phyloP scores from a whole-genome alignment of 1,140 invertebrate species.

The Anagrus nilaparvatae region DNA sequence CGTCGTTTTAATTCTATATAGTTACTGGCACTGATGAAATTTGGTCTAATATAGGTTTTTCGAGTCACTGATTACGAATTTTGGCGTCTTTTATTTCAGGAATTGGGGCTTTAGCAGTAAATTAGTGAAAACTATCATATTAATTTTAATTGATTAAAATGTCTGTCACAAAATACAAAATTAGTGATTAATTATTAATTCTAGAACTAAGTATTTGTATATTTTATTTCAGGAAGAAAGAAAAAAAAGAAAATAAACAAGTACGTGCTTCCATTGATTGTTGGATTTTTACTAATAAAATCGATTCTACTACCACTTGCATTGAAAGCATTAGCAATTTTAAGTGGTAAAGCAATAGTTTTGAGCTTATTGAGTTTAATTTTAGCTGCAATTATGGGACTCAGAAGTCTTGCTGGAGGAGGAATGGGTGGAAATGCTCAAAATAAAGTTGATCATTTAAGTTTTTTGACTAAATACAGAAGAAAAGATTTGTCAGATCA shows the following conservation, averaged over 20 bases:
- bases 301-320: constrained; percentile 51
- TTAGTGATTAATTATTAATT: no score
- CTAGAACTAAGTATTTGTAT: no score
- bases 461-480: constrained; percentile 30
- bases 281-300: constrained; percentile 52
- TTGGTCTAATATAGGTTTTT: no score
- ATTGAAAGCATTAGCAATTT: constrained; percentile 49
- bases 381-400: constrained; percentile 39
- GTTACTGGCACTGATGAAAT: no score
- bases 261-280: constrained; percentile 46
- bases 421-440: constrained; percentile 19
- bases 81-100: no score
- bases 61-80: no score
- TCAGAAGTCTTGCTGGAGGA: constrained; percentile 30
- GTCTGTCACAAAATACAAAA: no score
- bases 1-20: no score
- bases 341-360: constrained; percentile 50
- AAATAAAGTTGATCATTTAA: constrained; percentile 26
- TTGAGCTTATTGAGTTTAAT: constrained; percentile 47
- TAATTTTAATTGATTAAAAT: no score
- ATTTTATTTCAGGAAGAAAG: no score
- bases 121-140: no score
- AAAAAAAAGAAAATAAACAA: constrained; percentile 36
- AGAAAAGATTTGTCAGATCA: constrained; percentile 29
- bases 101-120: no score